Conservation (phyloP, 1,140 invertebrate genomes). For the Homarus americanus region DNA sequence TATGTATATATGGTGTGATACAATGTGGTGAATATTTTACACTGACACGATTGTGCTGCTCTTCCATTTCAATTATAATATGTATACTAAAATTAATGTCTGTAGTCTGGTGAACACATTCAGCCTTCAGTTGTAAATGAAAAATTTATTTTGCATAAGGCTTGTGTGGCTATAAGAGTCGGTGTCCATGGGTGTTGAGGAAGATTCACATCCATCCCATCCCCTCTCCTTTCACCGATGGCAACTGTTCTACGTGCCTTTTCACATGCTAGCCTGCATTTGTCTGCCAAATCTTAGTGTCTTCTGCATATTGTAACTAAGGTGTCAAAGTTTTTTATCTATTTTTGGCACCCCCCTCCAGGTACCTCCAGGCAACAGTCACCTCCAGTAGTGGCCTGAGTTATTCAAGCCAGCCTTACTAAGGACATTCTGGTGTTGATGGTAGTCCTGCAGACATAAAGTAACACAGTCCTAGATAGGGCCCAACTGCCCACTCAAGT, state of each 20-base stretch:
- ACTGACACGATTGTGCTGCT: conserved; percentile 45
- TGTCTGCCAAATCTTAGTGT: conserved; percentile 66
- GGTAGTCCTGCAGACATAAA: conserved; percentile 24
- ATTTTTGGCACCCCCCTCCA: conserved; percentile 31
- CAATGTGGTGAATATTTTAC: conserved; percentile 34
- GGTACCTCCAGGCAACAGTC: conserved; percentile 51
- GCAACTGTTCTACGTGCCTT: conserved; percentile 70
- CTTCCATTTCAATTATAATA: conserved; percentile 49
- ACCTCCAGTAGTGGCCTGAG: conserved; percentile 60
- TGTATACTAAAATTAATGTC: conserved; percentile 10
- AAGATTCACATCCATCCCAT: conserved; percentile 15
- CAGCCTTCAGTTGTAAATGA: conserved; percentile 1
- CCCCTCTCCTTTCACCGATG: conserved; percentile 36
- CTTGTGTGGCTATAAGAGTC: conserved; percentile 30
- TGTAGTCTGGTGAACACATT: conserved; percentile 29
- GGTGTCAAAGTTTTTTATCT: conserved; percentile 7
- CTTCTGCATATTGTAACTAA: conserved; percentile 31
- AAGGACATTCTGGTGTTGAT: conserved; percentile 35
- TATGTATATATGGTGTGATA: conserved; percentile 40
- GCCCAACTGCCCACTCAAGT: conserved; percentile 33
- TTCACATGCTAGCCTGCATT: conserved; percentile 68
- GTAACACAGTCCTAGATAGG: neutral
- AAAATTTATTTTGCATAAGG: conserved; percentile 16
- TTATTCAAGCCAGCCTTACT: conserved; percentile 50
- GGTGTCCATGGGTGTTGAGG: conserved; percentile 29